Conservation (phyloP, 1,140 invertebrate genomes). For the Pteromalus puparum region DNA sequence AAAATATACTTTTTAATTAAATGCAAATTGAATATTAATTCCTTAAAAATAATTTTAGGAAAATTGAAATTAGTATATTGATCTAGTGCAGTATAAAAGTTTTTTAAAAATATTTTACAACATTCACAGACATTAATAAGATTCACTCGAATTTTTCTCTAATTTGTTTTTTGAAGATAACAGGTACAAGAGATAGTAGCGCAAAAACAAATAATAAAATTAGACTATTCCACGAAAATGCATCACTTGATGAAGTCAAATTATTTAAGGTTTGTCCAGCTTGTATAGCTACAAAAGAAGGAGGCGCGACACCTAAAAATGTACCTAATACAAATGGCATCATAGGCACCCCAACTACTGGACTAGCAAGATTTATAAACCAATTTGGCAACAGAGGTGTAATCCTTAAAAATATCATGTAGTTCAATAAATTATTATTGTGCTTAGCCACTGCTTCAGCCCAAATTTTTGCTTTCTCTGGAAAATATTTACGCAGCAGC, state of each 20-base stretch:
- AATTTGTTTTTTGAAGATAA: slow-evolving; percentile 91
- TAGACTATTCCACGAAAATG: slow-evolving; percentile 93
- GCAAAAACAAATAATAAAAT: slow-evolving; percentile 86
- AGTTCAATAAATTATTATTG: slow-evolving; percentile 92
- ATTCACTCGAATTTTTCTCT: slow-evolving; percentile 87
- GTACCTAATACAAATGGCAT: slow-evolving; percentile 96
- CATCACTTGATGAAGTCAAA: slow-evolving; percentile 91
- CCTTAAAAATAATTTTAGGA: background rate
- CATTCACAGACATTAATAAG: slow-evolving; percentile 10
- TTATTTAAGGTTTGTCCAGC: slow-evolving; percentile 97
- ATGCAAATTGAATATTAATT: background rate
- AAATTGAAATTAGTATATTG: background rate
- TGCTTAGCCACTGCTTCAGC: slow-evolving; percentile 88
- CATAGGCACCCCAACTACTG: slow-evolving; percentile 96
- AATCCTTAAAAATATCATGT: slow-evolving; percentile 97
- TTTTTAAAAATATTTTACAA: slow-evolving; percentile 15
- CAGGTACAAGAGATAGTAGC: slow-evolving; percentile 90
- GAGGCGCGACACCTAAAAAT: slow-evolving; percentile 95
- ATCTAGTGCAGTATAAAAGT: background rate
- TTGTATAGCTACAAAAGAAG: slow-evolving; percentile 98
- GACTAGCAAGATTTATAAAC: slow-evolving; percentile 99
- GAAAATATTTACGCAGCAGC: slow-evolving; percentile 92
- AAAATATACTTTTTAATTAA: background rate
- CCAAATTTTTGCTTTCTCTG: slow-evolving; percentile 91
- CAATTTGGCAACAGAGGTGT: slow-evolving; percentile 99